Evolutionary conservation across 2,888 invertebrate species (phyloP).

Genomic region (Augiades crinisus): DNA sequence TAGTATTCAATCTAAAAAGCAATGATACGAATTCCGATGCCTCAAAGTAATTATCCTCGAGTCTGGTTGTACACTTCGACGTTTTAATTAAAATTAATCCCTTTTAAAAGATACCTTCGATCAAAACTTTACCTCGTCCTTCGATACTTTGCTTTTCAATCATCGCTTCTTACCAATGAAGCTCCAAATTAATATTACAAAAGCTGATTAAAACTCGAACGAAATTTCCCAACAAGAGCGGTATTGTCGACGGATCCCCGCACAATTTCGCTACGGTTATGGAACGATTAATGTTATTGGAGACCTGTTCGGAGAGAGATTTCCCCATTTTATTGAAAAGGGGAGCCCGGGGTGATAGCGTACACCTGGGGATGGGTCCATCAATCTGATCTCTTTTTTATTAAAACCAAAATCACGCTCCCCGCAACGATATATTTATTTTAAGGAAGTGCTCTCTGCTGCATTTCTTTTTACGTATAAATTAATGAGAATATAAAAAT

Average conservation of each 20-base stretch:
- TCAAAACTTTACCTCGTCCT: background rate
- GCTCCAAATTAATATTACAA: conserved; percentile 5
- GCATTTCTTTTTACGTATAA: no score
- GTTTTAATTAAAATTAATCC: background rate
- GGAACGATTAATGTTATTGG: conserved; percentile 20
- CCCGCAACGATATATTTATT: background rate
- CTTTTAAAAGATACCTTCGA: background rate
- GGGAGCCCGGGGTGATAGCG: conserved; percentile 1
- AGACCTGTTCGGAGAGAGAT: background rate
- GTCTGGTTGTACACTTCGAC: background rate
- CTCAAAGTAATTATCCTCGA: background rate
- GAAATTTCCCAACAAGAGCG: background rate
- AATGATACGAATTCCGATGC: background rate
- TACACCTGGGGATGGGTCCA: conserved; percentile 6
- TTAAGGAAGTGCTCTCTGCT: background rate
- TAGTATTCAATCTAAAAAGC: background rate
- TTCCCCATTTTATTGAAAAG: conserved; percentile 17
- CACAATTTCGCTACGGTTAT: conserved; percentile 19
- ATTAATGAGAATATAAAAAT: no score
- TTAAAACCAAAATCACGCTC: background rate
- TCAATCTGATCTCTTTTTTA: conserved; percentile 2
- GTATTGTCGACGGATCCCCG: conserved; percentile 4
- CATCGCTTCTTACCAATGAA: conserved; percentile 6
- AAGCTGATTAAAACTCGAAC: conserved; percentile 12
- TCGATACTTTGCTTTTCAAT: conserved; percentile 3